These are phyloP conservation scores for Hylaea fasciaria DNA, from an alignment of 2,888 invertebrate genomes.

Conservation along the genomic window DNA sequence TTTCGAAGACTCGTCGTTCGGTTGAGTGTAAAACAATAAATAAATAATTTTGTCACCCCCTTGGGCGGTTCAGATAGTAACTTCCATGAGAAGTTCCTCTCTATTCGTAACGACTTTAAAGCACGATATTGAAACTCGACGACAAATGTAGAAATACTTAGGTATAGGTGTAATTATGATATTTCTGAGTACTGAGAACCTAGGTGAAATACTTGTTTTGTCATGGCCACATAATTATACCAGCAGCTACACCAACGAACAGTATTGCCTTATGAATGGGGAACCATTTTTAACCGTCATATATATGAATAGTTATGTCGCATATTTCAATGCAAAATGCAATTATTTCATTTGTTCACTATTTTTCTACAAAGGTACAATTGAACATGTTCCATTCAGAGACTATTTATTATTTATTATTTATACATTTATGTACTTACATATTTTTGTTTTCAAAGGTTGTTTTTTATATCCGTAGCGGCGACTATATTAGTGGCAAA, in stretches of 20 bases:
- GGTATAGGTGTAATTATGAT: constrained; percentile 21
- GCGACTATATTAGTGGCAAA: too few species aligned
- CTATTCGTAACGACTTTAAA: constrained; percentile 1
- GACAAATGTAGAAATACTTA: constrained; percentile 1
- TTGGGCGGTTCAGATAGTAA: too few species aligned
- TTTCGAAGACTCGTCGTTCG: too few species aligned
- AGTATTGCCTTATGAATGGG: constrained; percentile 19
- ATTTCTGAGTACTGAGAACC: constrained; percentile 21
- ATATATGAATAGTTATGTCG: constrained; percentile 13
- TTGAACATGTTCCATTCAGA: constrained; percentile 6
- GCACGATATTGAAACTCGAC: constrained; percentile 5
- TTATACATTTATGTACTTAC: background rate
- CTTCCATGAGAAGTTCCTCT: too few species aligned
- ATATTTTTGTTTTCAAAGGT: background rate
- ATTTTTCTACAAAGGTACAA: constrained; percentile 5
- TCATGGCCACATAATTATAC: constrained; percentile 50
- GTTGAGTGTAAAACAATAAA: too few species aligned
- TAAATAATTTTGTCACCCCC: too few species aligned
- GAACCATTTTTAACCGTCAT: constrained; percentile 21
- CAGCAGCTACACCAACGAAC: constrained; percentile 44
- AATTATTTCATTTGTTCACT: constrained; percentile 8
- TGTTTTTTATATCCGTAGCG: background rate
- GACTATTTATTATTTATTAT: background rate
- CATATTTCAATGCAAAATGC: constrained; percentile 6
- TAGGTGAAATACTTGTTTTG: constrained; percentile 34